Evolutionary conservation across 2,113 vertebrate species (phyloP).

Genomic region (Varanus salvator): DNA sequence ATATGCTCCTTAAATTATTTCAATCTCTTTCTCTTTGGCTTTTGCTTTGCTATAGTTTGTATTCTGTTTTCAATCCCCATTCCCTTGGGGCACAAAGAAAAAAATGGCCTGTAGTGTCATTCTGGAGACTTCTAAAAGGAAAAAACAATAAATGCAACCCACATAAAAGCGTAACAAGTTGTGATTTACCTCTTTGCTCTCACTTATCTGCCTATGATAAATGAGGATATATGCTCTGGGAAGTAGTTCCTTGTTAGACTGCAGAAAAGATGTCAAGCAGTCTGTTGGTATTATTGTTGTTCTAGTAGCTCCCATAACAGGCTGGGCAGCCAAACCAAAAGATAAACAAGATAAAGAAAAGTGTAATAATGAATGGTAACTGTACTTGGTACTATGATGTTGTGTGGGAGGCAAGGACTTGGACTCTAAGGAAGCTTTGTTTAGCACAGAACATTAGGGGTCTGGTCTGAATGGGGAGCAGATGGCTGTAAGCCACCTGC

Average conservation of each 20-base stretch:
- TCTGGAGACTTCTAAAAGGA: neutral
- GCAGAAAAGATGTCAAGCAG: neutral
- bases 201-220: neutral
- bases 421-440: neutral
- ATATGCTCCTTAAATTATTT: neutral
- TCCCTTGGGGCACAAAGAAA: neutral
- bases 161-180: neutral
- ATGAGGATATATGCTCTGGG: neutral
- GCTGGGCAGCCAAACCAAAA: neutral
- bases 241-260: neutral
- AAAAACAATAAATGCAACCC: neutral
- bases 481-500: constrained; percentile 12
- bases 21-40: neutral
- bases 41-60: neutral
- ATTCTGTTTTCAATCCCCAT: neutral
- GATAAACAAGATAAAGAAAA: neutral
- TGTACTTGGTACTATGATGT: neutral
- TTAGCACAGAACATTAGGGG: neutral
- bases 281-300: neutral
- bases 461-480: neutral
- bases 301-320: neutral
- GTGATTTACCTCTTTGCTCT: neutral
- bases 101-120: neutral
- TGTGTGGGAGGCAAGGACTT: neutral
- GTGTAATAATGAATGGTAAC: neutral